A percentile compares a stretch with the other conserved stretches of the same genome.
phyloP scores from a whole-genome alignment of 2,888 invertebrate species.

The Unio pictorum region DNA sequence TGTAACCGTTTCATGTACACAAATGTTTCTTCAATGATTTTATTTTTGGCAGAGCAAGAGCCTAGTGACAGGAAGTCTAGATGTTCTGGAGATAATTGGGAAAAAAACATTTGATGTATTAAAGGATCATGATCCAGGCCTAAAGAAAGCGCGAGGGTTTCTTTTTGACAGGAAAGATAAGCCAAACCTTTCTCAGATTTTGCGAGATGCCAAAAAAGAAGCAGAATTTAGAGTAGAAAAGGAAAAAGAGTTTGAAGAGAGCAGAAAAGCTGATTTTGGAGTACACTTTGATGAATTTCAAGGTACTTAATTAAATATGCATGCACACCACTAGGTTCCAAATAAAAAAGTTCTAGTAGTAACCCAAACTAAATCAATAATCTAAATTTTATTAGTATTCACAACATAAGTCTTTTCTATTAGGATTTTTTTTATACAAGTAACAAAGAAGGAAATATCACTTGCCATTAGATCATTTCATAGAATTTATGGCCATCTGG shows the following conservation, averaged over 20 bases:
- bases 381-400: too few relatives aligned
- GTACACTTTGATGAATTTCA: constrained; percentile 89
- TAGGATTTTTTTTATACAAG: too few relatives aligned
- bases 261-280: constrained; percentile 78
- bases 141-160: constrained; percentile 82
- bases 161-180: constrained; percentile 70
- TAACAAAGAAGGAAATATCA: too few relatives aligned
- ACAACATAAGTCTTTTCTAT: too few relatives aligned
- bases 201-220: constrained; percentile 79
- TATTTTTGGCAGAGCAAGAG: constrained; percentile 49
- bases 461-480: too few relatives aligned
- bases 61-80: constrained; percentile 73
- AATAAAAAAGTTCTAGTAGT: too few relatives aligned
- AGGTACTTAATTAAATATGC: constrained; percentile 73
- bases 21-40: neutral
- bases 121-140: constrained; percentile 92
- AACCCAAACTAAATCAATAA: too few relatives aligned
- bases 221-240: constrained; percentile 76
- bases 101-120: constrained; percentile 95
- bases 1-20: neutral
- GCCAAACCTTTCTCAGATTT: constrained; percentile 72
- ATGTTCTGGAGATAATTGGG: constrained; percentile 92
- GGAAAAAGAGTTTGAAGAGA: constrained; percentile 73
- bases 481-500: too few relatives aligned
- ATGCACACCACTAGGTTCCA: too few relatives aligned